These are phyloP conservation scores for Vespertilio murinus DNA, from an alignment of 2,797 vertebrate species.

Conservation along the genomic window DNA sequence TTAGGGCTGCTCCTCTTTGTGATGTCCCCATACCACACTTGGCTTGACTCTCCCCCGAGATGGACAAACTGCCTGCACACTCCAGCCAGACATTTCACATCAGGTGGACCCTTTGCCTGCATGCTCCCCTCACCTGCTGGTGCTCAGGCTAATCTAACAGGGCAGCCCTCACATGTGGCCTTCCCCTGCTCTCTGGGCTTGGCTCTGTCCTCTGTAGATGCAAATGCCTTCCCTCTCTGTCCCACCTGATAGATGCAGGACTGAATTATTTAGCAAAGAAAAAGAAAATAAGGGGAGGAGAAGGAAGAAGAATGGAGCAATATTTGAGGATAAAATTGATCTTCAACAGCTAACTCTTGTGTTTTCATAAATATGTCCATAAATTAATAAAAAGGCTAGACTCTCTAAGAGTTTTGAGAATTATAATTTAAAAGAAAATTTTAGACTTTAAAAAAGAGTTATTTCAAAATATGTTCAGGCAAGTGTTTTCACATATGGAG, in stretches of 20 bases:
- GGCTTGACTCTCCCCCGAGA: background rate
- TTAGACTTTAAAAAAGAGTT: background rate
- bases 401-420: background rate
- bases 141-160: background rate
- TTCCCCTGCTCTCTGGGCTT: no score
- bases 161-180: background rate
- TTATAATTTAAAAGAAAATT: background rate
- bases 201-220: background rate
- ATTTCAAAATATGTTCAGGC: background rate
- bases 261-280: background rate
- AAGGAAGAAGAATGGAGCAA: background rate
- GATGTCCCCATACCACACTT: background rate
- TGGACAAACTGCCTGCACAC: background rate
- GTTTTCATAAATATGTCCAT: background rate
- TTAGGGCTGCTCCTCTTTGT: background rate
- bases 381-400: background rate
- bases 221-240: background rate
- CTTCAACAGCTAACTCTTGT: background rate
- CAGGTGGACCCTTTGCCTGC: no score
- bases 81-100: background rate
- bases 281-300: background rate
- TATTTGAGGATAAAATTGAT: background rate
- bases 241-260: background rate
- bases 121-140: fast-evolving
- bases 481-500: background rate